phyloP scores from a whole-genome alignment of 2,888 invertebrate genomes.

The Neelides folsomi region DNA sequence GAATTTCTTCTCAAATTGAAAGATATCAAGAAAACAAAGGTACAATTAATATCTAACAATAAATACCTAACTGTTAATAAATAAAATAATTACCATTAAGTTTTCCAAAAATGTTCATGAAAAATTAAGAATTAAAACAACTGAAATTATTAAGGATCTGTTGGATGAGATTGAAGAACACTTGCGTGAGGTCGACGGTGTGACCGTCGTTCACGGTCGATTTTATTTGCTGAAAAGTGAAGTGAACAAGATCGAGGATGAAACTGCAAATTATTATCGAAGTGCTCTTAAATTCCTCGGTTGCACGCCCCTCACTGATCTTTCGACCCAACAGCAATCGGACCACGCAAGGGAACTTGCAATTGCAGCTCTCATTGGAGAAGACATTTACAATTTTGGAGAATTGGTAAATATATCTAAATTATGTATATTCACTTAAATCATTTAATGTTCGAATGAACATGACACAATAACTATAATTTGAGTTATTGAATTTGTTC shows the following conservation, averaged over 20 bases:
- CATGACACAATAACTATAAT: neutral
- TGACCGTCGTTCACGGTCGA: slow-evolving; percentile 83
- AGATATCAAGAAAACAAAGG: slow-evolving; percentile 60
- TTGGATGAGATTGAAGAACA: slow-evolving; percentile 74
- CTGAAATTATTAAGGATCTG: slow-evolving; percentile 45
- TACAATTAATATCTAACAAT: slow-evolving; percentile 9
- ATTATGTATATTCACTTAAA: neutral
- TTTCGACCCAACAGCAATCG: slow-evolving; percentile 52
- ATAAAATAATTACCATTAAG: neutral
- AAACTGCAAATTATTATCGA: slow-evolving; percentile 89
- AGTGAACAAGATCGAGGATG: slow-evolving; percentile 74
- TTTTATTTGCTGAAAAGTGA: slow-evolving; percentile 87
- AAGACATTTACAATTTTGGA: slow-evolving; percentile 91
- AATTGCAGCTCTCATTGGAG: slow-evolving; percentile 83
- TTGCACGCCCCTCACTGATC: slow-evolving; percentile 54
- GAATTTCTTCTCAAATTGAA: slow-evolving; percentile 66
- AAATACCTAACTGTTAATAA: neutral
- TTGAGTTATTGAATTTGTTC: neutral
- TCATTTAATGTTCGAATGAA: neutral
- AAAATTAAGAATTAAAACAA: slow-evolving; percentile 3
- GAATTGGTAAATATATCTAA: slow-evolving; percentile 53
- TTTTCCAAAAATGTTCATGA: no score
- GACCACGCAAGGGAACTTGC: slow-evolving; percentile 81
- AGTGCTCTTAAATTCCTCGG: slow-evolving; percentile 74
- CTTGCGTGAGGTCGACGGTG: slow-evolving; percentile 77